Percentiles rank a stretch among this genome's conserved stretches.
Evolutionary conservation across 2,888 invertebrate species (phyloP).

Genomic region (Torymus tubicola): DNA sequence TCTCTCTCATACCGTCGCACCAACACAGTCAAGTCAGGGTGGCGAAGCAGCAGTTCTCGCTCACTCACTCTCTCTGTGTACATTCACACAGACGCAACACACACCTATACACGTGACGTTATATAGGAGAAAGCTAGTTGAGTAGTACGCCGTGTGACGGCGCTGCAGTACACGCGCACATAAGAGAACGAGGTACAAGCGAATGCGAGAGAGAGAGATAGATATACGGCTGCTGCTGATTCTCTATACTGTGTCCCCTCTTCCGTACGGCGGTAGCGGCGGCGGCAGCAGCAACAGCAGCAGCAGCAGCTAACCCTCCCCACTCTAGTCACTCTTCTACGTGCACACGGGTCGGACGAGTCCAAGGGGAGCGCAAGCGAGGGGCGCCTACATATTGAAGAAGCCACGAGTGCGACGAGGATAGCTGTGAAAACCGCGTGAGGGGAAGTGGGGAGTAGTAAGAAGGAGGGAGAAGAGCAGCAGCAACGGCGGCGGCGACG

Average conservation of each 20-base stretch:
- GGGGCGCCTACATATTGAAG: slow-evolving; percentile 13
- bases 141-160: slow-evolving; percentile 69
- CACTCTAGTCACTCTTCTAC: slow-evolving; percentile 52
- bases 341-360: slow-evolving; percentile 73
- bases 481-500: slow-evolving; percentile 13
- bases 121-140: slow-evolving; percentile 49
- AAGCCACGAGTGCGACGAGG: slow-evolving; percentile 29
- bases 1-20: slow-evolving; percentile 60
- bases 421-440: neutral
- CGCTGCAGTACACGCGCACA: slow-evolving; percentile 63
- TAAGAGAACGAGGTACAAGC: no score
- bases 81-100: neutral
- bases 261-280: slow-evolving; percentile 53
- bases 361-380: slow-evolving; percentile 65
- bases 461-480: slow-evolving; percentile 34
- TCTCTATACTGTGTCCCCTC: slow-evolving; percentile 48
- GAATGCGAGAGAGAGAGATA: no score
- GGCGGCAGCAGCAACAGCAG: no score
- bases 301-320: slow-evolving; percentile 9
- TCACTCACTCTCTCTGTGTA: neutral
- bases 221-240: slow-evolving; percentile 29
- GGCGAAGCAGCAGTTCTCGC: slow-evolving; percentile 56
- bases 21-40: neutral
- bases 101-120: slow-evolving; percentile 62
- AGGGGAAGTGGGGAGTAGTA: neutral